Evolutionary conservation across 2,113 vertebrate genomes (phyloP).

Genomic region (Calonectris borealis): DNA sequence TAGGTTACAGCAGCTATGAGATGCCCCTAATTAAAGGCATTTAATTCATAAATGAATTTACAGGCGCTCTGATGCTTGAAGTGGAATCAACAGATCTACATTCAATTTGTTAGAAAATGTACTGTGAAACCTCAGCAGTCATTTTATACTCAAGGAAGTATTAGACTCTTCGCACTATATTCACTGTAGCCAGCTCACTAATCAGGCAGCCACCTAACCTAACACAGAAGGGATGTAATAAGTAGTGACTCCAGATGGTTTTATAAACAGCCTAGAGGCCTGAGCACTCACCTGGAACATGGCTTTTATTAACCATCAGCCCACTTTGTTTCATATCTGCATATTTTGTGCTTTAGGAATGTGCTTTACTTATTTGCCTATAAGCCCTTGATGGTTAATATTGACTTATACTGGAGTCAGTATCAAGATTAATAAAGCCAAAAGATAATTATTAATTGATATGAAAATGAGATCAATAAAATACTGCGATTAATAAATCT

Average conservation of each 20-base stretch:
- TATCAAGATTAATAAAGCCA: slow-evolving; percentile 64
- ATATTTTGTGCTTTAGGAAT: neutral
- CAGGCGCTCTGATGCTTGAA: neutral
- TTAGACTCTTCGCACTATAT: neutral
- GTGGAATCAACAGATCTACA: neutral
- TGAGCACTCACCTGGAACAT: slow-evolving; percentile 21
- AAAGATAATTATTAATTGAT: slow-evolving; percentile 62
- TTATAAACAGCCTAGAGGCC: neutral
- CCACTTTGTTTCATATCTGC: neutral
- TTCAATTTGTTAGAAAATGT: neutral
- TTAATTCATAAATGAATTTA: neutral
- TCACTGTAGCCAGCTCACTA: neutral
- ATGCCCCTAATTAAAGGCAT: neutral
- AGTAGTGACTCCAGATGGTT: neutral
- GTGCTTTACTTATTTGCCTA: neutral
- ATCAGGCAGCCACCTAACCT: neutral
- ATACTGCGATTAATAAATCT: slow-evolving; percentile 64
- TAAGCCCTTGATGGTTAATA: slow-evolving; percentile 9
- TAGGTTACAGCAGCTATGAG: neutral
- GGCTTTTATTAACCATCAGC: neutral
- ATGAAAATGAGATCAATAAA: slow-evolving; percentile 64
- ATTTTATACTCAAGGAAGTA: neutral
- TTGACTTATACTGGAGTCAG: slow-evolving; percentile 26
- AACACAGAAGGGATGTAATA: neutral
- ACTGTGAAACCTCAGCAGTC: neutral